These are phyloP conservation scores for Tiliqua scincoides DNA, from an alignment of 2,113 vertebrate species.

Conservation along the genomic window DNA sequence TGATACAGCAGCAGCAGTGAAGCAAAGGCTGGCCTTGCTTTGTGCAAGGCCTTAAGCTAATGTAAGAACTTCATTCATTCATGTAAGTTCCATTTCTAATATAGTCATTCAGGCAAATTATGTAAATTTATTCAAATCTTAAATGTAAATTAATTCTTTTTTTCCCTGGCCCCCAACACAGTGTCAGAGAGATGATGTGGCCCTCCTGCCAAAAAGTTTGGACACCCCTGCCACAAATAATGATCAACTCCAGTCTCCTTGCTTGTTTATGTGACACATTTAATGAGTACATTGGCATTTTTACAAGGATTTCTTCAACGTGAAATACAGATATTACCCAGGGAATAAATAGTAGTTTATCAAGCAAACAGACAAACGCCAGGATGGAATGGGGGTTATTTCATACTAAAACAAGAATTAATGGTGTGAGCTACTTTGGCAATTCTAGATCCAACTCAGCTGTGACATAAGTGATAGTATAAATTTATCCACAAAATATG, in stretches of 20 bases:
- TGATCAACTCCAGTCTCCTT: neutral
- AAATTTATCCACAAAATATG: neutral
- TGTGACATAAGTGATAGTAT: neutral
- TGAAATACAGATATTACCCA: neutral
- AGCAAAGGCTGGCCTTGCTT: too few species aligned
- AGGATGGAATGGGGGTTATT: neutral
- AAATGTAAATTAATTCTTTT: too few species aligned
- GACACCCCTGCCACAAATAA: neutral
- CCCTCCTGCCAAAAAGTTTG: too few species aligned
- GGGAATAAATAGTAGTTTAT: neutral
- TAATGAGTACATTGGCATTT: neutral
- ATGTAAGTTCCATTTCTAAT: too few species aligned
- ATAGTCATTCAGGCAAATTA: too few species aligned
- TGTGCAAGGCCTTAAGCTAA: too few species aligned
- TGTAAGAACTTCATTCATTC: too few species aligned
- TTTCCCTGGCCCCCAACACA: too few species aligned
- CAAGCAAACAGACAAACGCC: neutral
- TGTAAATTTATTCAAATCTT: too few species aligned
- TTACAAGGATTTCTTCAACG: neutral
- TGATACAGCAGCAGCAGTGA: too few species aligned
- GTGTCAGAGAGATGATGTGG: too few species aligned
- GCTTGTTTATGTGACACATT: neutral
- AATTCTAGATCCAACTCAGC: neutral
- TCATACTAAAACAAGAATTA: neutral
- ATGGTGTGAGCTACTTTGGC: neutral